phyloP scores from a whole-genome alignment of 2,888 invertebrate genomes.

The Prosapia bicincta region DNA sequence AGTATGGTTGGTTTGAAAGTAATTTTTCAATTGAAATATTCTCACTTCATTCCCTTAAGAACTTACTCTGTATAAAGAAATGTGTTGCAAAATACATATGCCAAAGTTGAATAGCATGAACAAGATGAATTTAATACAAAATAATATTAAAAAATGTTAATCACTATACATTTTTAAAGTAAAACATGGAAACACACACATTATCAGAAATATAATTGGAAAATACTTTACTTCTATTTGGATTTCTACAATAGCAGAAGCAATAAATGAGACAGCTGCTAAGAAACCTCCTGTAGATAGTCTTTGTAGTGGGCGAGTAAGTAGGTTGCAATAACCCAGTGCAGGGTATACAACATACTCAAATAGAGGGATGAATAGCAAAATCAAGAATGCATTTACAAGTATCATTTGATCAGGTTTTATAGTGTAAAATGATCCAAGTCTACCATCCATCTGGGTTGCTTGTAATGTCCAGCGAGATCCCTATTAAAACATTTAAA shows the following conservation, averaged over 20 bases:
- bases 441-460: constrained; percentile 75
- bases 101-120: too few relatives aligned
- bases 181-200: neutral
- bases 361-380: constrained; percentile 84
- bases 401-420: constrained; percentile 91
- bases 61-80: too few relatives aligned
- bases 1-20: too few relatives aligned
- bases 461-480: constrained; percentile 58
- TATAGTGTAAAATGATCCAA: constrained; percentile 61
- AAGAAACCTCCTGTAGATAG: constrained; percentile 83
- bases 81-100: too few relatives aligned
- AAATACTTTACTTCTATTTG: constrained; percentile 41
- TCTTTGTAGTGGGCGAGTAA: constrained; percentile 77
- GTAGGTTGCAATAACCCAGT: constrained; percentile 58
- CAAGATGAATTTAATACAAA: too few relatives aligned
- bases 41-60: too few relatives aligned
- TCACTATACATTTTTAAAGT: too few relatives aligned
- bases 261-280: constrained; percentile 75
- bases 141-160: too few relatives aligned
- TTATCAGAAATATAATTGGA: too few relatives aligned
- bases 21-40: too few relatives aligned
- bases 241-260: constrained; percentile 65
- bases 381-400: constrained; percentile 69
- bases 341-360: constrained; percentile 76
- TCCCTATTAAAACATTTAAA: too few relatives aligned